Percentiles rank a stretch among this genome's conserved stretches.
Conservation (phyloP, 53 echinoderm and acorn worm genomes). For the Astropecten irregularis region DNA sequence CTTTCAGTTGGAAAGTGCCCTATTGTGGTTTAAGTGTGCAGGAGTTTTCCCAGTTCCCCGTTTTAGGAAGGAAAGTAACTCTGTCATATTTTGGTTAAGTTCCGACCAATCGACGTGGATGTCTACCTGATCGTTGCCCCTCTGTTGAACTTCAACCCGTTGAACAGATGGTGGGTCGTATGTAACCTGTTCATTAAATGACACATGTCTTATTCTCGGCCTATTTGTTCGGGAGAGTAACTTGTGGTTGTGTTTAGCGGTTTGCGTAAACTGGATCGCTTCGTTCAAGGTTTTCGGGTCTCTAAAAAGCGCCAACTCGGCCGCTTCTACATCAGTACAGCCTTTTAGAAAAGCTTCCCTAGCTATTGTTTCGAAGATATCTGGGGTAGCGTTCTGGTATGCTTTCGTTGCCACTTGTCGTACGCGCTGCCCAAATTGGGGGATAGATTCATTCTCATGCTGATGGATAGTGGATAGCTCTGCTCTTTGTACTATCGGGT, state of each 20-base stretch:
- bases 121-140: no score
- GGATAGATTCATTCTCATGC: background rate
- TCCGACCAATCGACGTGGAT: no score
- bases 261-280: background rate
- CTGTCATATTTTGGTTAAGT: no score
- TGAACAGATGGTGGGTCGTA: background rate
- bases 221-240: background rate
- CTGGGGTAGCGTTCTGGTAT: background rate
- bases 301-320: background rate
- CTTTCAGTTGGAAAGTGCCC: no score
- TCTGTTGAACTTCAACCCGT: no score
- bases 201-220: background rate
- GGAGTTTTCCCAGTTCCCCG: no score
- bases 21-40: no score
- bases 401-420: background rate
- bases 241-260: background rate
- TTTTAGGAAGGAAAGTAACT: no score
- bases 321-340: background rate
- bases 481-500: background rate
- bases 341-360: slow-evolving; percentile 7
- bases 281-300: background rate
- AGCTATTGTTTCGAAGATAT: slow-evolving; percentile 9
- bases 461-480: background rate
- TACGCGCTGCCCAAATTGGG: background rate
- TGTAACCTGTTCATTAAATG: background rate